Evolutionary conservation across 2,797 vertebrate genomes (phyloP).

Genomic region (Uromys caudimaculatus): DNA sequence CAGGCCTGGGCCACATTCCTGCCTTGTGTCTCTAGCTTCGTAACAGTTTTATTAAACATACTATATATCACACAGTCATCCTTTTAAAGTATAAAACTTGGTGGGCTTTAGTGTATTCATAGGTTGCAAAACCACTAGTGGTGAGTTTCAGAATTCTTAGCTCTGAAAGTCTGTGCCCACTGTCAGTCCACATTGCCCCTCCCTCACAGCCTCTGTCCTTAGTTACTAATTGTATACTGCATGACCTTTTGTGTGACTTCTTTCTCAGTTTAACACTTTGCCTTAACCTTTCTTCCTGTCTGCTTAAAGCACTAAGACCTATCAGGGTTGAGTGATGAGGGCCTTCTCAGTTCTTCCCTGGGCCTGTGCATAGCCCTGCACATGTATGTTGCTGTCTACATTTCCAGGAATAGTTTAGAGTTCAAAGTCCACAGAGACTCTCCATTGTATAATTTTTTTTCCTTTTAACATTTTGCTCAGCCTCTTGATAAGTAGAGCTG

Average conservation of each 20-base stretch:
- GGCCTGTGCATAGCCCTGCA: not conserved
- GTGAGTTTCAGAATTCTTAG: conserved; percentile 8
- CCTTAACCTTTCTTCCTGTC: conserved; percentile 12
- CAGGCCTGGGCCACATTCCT: not conserved
- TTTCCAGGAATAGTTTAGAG: conserved; percentile 31
- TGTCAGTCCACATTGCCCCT: not conserved
- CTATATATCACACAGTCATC: not conserved
- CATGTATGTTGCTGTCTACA: not conserved
- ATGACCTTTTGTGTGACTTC: not conserved
- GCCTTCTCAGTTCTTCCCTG: not conserved
- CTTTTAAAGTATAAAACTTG: conserved; percentile 14
- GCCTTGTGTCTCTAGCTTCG: not conserved
- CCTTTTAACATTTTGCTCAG: conserved; percentile 37
- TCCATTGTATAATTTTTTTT: conserved; percentile 1
- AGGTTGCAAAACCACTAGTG: not conserved
- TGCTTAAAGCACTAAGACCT: not conserved
- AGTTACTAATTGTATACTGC: not conserved
- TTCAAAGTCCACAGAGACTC: not conserved
- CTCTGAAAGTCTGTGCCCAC: not conserved
- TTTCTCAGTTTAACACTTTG: conserved; percentile 28
- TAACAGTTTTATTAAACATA: conserved; percentile 8
- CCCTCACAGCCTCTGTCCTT: not conserved
- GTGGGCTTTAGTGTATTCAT: conserved; percentile 18
- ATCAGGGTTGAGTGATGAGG: not conserved
- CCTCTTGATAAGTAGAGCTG: not conserved